These are phyloP conservation scores for Bombus confusus DNA, from an alignment of 1,140 invertebrate species.

Conservation along the genomic window DNA sequence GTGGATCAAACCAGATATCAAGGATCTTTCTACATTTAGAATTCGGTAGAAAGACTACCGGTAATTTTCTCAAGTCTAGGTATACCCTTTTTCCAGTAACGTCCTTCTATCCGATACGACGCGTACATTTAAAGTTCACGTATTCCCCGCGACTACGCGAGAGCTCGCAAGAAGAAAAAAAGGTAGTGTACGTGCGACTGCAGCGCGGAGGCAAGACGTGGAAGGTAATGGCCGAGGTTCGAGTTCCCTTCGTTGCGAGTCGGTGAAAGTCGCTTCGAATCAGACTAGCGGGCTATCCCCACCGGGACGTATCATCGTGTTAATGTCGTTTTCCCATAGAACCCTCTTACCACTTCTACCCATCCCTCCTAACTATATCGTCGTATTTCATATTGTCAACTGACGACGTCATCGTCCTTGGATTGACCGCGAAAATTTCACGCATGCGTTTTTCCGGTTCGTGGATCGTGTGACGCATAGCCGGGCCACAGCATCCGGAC, in stretches of 20 bases:
- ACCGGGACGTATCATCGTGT: slow-evolving; percentile 65
- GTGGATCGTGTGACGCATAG: slow-evolving; percentile 7
- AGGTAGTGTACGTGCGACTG: neutral
- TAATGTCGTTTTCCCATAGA: slow-evolving; percentile 79
- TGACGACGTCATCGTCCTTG: slow-evolving; percentile 1
- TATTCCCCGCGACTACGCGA: neutral
- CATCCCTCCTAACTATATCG: neutral
- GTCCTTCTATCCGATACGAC: neutral
- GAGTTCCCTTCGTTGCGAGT: slow-evolving; percentile 65
- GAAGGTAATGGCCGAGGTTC: slow-evolving; percentile 62
- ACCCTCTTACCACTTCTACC: slow-evolving; percentile 22
- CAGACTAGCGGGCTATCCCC: slow-evolving; percentile 60
- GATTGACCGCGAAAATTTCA: slow-evolving; percentile 31
- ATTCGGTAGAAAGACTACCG: neutral
- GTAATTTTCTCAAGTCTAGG: neutral
- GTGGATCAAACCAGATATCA: neutral
- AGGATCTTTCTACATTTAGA: neutral
- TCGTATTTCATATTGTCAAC: neutral
- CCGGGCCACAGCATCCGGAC: neutral
- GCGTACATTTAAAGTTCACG: slow-evolving; percentile 34
- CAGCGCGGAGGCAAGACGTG: slow-evolving; percentile 19
- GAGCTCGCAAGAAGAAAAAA: neutral
- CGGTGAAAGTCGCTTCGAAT: slow-evolving; percentile 76
- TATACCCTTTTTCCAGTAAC: too few relatives aligned
- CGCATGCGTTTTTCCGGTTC: neutral